Percentiles rank a stretch among this genome's conserved stretches.
phyloP scores from a whole-genome alignment of 92 coral and sea anemone species.

The Siderastrea siderea region DNA sequence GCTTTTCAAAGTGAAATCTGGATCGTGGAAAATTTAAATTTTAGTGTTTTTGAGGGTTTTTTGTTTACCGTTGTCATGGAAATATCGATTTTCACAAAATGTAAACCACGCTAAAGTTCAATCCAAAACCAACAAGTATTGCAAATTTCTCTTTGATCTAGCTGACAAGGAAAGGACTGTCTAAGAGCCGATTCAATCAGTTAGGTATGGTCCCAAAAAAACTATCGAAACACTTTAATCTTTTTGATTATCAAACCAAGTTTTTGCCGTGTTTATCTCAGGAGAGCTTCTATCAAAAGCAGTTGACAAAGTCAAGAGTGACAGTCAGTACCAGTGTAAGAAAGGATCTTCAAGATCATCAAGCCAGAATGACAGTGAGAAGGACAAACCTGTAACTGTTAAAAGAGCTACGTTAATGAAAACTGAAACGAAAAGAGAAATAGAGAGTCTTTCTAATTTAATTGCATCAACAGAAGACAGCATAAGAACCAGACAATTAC shows the following conservation, averaged over 20 bases:
- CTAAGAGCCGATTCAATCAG: too few species aligned
- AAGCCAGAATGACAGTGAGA: constrained; percentile 15
- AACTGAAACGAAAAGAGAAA: constrained; percentile 46
- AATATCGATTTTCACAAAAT: too few species aligned
- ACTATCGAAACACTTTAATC: too few species aligned
- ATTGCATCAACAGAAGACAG: constrained; percentile 24
- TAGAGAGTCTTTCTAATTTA: constrained; percentile 37
- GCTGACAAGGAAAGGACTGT: too few species aligned
- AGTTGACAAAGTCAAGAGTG: constrained; percentile 30
- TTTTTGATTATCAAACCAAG: not conserved
- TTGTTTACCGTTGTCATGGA: too few species aligned
- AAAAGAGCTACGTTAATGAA: constrained; percentile 20
- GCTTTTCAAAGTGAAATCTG: too few species aligned
- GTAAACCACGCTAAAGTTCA: too few species aligned
- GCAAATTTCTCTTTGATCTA: too few species aligned
- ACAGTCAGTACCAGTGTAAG: constrained; percentile 4
- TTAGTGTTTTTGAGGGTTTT: too few species aligned
- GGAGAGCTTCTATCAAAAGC: constrained; percentile 34
- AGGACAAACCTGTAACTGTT: constrained; percentile 16
- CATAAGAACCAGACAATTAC: constrained; percentile 27
- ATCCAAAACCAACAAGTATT: too few species aligned
- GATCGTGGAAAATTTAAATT: too few species aligned
- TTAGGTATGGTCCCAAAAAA: too few species aligned
- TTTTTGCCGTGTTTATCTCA: constrained; percentile 15
- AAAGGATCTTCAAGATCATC: constrained; percentile 56